Evolutionary conservation across 2,113 vertebrate species (phyloP).

Genomic region (Collichthys lucidus): DNA sequence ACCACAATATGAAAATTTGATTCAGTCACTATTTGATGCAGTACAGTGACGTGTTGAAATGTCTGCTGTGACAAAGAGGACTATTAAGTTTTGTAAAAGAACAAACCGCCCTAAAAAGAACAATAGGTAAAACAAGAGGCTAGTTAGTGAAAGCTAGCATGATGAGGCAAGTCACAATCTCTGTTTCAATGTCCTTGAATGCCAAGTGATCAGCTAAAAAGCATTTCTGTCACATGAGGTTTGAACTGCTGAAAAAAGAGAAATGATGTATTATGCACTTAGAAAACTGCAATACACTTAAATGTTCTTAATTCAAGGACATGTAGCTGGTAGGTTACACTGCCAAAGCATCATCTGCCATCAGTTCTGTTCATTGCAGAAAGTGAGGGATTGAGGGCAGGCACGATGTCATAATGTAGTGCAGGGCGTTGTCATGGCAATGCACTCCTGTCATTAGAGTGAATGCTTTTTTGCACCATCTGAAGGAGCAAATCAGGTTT

Average conservation of each 20-base stretch:
- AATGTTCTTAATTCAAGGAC: slow-evolving; percentile 63
- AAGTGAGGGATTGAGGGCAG: background rate
- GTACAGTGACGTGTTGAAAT: background rate
- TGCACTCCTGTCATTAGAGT: background rate
- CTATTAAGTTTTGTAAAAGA: background rate
- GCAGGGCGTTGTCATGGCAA: background rate
- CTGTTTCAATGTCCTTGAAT: slow-evolving; percentile 28
- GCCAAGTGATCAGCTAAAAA: slow-evolving; percentile 60
- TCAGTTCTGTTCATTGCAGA: slow-evolving; percentile 12
- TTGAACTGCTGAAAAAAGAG: slow-evolving; percentile 31
- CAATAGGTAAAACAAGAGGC: background rate
- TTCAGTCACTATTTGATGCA: too few relatives aligned
- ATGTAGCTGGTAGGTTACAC: background rate
- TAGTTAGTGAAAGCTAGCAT: background rate
- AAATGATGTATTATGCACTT: slow-evolving; percentile 28
- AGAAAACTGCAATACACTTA: slow-evolving; percentile 53
- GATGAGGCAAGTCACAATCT: background rate
- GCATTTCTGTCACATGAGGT: slow-evolving; percentile 33
- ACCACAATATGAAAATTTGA: too few relatives aligned
- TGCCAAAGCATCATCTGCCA: slow-evolving; percentile 41
- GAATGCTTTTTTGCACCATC: background rate
- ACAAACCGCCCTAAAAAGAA: background rate
- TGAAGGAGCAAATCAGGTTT: background rate
- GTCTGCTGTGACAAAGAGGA: background rate
- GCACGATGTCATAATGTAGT: slow-evolving; percentile 12